Evolutionary conservation across 2,888 invertebrate genomes (phyloP).

Genomic region (Neoaliturus tenellus): DNA sequence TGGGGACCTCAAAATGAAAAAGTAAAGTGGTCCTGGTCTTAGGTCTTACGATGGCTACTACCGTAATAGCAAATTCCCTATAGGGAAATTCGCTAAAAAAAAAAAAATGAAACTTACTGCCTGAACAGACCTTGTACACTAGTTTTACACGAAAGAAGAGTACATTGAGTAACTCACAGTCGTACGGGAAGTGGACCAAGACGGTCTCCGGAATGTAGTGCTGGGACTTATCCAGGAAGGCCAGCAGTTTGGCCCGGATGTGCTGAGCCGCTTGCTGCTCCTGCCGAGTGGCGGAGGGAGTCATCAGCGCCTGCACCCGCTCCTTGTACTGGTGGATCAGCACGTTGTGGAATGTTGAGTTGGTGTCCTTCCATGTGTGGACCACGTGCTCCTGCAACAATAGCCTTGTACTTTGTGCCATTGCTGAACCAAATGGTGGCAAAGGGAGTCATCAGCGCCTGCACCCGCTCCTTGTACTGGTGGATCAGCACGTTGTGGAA

Average conservation of each 20-base stretch:
- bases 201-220: constrained; percentile 92
- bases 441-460: constrained; percentile 72
- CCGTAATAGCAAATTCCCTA: no score
- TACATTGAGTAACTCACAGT: constrained; percentile 74
- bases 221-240: constrained; percentile 87
- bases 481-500: constrained; percentile 95
- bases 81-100: no score
- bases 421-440: constrained; percentile 71
- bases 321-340: constrained; percentile 93
- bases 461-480: constrained; percentile 87
- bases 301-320: constrained; percentile 74
- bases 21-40: no score
- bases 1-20: no score
- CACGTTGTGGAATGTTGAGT: constrained; percentile 92
- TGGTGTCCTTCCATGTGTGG: constrained; percentile 90
- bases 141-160: no score
- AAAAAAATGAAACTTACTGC: no score
- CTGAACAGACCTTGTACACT: no score
- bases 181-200: constrained; percentile 89
- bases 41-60: no score
- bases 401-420: no score
- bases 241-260: constrained; percentile 79
- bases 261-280: constrained; percentile 75
- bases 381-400: constrained; percentile 91
- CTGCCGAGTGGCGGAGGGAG: constrained; percentile 71